Base-by-base conservation (phyloP, 2,113 vertebrate genomes). In the Epinephelus lanceolatus region DNA sequence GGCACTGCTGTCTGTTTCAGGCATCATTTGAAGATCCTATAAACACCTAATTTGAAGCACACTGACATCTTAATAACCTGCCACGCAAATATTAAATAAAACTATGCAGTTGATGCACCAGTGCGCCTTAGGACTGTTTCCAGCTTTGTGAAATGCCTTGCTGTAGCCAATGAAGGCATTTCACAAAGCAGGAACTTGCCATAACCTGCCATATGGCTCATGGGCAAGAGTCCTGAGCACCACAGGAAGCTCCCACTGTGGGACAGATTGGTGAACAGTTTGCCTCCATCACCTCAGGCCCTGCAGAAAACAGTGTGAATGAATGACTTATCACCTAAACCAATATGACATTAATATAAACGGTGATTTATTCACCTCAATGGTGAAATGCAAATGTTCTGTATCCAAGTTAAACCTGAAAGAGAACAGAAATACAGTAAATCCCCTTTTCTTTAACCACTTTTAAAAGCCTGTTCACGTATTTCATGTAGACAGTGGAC, bases 181-280 rank as follows among this genome's bases (percentile, higher is more conserved):
- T 72, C 71, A 59, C 51, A 60, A 60, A 47, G 78, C 8, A 1
- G 14, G 11, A 49, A 68, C 55, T 47, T 33, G 59, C 51, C 42
- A 25, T 63, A 30, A 74, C 17, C 53, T 76, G 67, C 73, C 87
- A 85, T 83, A 78, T 27, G 33, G 86, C 60, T 71, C 56, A 63
- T 11, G 23, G 61, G 17, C 53, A 1, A 79, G 51, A 66, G 33
- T 56, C 66, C 67, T 13, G 25, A 83, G 33, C 62, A 11, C 79
- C 72, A 77, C 71, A 83, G 89, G 82, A 91, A 89, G 56, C 62
- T 71, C 82, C 85, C 45, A 59, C 89, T 81, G 89, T 61, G 83
- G 72, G 76, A 85, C 89, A 45, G 69, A 85, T 80, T 83, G 86
- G 76, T 55, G 11, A 78, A 72, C 85, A 86, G 76, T 81, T 71